These are phyloP conservation scores for Lissocephala sabroskyi DNA, from an alignment of 2,888 invertebrate species.

Conservation along the genomic window DNA sequence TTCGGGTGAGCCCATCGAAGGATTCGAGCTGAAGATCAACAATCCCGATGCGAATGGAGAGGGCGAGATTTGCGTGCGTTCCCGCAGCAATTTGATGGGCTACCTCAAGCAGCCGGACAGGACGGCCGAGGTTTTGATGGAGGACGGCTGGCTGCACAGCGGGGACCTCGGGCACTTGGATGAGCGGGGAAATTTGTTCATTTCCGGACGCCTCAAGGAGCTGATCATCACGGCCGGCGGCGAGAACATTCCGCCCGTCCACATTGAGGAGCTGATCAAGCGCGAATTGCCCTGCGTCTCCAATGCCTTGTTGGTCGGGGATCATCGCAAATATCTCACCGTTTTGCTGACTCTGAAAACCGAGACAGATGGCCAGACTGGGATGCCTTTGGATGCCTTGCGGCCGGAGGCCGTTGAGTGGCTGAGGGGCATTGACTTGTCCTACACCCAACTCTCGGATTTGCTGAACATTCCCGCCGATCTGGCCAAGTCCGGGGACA, in stretches of 20 bases:
- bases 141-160: slow-evolving; percentile 87
- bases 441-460: slow-evolving; percentile 79
- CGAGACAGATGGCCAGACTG: slow-evolving; percentile 80
- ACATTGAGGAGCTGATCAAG: slow-evolving; percentile 86
- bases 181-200: slow-evolving; percentile 79
- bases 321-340: slow-evolving; percentile 87
- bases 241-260: slow-evolving; percentile 90
- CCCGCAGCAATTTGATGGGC: slow-evolving; percentile 91
- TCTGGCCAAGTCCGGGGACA: slow-evolving; percentile 63
- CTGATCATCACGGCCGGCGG: slow-evolving; percentile 95
- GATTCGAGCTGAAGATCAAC: slow-evolving; percentile 79
- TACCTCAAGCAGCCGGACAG: slow-evolving; percentile 82
- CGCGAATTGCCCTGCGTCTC: slow-evolving; percentile 82
- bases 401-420: slow-evolving; percentile 79
- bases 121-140: slow-evolving; percentile 81
- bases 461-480: slow-evolving; percentile 70
- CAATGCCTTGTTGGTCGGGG: slow-evolving; percentile 90
- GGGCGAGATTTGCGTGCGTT: slow-evolving; percentile 86
- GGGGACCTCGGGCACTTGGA: slow-evolving; percentile 91
- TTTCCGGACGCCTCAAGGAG: slow-evolving; percentile 86
- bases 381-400: slow-evolving; percentile 80
- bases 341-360: slow-evolving; percentile 88
- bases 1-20: slow-evolving; percentile 80
- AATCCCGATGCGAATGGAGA: slow-evolving; percentile 81
- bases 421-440: slow-evolving; percentile 78